Evolutionary conservation across 2,888 invertebrate species (phyloP), one percentile per base, ranked within the genome.

Genomic region (Spicauda simplicius): DNA sequence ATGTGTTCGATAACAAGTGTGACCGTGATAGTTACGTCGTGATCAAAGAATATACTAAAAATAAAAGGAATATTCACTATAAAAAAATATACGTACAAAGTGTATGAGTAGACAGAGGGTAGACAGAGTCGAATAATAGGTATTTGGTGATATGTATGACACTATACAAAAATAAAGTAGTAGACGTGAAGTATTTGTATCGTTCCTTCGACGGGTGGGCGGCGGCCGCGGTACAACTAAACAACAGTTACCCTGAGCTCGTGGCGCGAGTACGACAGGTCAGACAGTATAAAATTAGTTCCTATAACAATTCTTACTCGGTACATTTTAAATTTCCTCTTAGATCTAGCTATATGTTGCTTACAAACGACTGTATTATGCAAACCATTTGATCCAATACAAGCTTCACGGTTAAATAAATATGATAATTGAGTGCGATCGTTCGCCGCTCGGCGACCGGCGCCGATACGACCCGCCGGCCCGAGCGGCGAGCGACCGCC

Each of bases 251-350:
- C 72, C 70, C 48, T 77, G 77, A 81, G 80, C 82, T 80, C 83
- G 74, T 72, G 76, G 78, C 78, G 77, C 79, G 80, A 76, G 76
- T 76, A 78, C 76, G 79, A 78, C 79, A 77, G 74, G 71, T 78
- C 80, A 72, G 85, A 83, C 82, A 83, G 82, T 85, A 84, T 76
- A 83, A 85, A 87, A 86, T 81, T 82, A 81, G 76, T 76, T 78
- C 75, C 82, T 87, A 85, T 83, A 85, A 86, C 84, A 83, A 86
- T 77, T 79, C 76, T 78, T 80, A 81, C 75, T 76, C 74, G 72
- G 73, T 79, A 80, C 74, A 74, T 78, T 75, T 73, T 63, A 78
- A 74, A 64, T 70, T 65, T 71, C 73, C 69, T 52, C 76, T 80
- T 77, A 80, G 69, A 45, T 68, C 79, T 79, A 78, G 68, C 76